A percentile compares a stretch with the other conserved stretches of the same genome.
Conservation (phyloP, 2,888 invertebrate genomes). For the Meghimatium bilineatum region DNA sequence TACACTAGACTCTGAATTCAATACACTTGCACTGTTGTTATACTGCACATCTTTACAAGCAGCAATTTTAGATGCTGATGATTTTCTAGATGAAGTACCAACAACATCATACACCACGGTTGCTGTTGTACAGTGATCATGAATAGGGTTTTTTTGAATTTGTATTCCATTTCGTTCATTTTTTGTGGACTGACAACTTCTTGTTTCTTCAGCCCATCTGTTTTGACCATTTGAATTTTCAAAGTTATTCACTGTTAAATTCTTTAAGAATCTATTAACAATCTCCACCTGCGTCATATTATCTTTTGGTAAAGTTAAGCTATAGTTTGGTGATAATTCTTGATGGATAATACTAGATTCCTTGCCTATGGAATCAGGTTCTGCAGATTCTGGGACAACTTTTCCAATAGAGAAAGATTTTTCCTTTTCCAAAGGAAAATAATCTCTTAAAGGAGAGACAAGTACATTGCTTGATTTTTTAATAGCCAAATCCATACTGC, state of each 20-base stretch:
- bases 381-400: not conserved
- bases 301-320: constrained; percentile 31
- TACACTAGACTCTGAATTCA: not conserved
- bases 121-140: not conserved
- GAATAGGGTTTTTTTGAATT: not conserved
- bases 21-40: not conserved
- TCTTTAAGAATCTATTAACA: constrained; percentile 39
- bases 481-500: not conserved
- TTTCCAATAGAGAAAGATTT: constrained; percentile 23
- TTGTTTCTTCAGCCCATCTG: constrained; percentile 24
- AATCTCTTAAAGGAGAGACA: constrained; percentile 41
- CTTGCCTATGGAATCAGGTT: not conserved
- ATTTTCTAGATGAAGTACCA: not conserved
- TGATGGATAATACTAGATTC: not conserved
- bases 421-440: constrained; percentile 34
- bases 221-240: constrained; percentile 1
- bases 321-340: not conserved
- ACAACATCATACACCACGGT: not conserved
- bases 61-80: not conserved
- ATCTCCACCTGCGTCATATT: constrained; percentile 47
- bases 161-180: not conserved
- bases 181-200: not conserved
- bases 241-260: constrained; percentile 31
- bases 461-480: not conserved
- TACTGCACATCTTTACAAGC: not conserved